Base-by-base conservation (phyloP, 2,888 invertebrate species). In the Thera obeliscata region DNA sequence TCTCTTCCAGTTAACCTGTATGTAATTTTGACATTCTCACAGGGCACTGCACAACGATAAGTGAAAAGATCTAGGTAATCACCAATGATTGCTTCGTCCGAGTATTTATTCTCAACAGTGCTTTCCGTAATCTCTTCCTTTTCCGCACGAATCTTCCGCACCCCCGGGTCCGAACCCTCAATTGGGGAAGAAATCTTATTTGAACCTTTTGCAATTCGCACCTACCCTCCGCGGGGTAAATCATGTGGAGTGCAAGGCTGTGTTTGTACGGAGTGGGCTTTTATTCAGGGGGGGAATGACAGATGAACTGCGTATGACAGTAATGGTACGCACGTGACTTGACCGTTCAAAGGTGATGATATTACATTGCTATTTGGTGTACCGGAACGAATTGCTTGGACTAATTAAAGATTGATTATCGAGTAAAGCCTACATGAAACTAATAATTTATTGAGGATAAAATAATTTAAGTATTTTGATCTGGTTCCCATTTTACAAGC, bases 161-260 rank as follows among this genome's bases (percentile, higher is more conserved):
- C 66, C 66, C 66, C 46, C 50, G 43, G 57, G 61, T 61, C 48
- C 56, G 46, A 58, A 38, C 79, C 81, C 81, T 74, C 85, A 89
- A 88, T 90, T 87, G 90, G 89, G 93, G 89, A 90, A 91, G 88
- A 91, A 93, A 92, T 93, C 92, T 91, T 92, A 93, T 92, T 93
- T 89, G 88, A 86, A 85, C 89, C 85, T 85, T 22, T 72, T 76
- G 83, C 88, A 84, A 87, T 91, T 87, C 85, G 74, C 90, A 87
- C 91, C 87, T 58, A 86, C 87, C 87, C 78, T 65, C 56, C 22
- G 9, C 41, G 69, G 64, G 69, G 64, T 69, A 78, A 74, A 82
- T 84, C 87, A 85, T 85, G 85, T 77, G 80, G 81, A 80, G 77
- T 85, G 83, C 80, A 81, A 66, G 76, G 73, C 66, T 70, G 54